Evolutionary conservation across 37 sponge, comb jelly and placozoan genomes (phyloP), one percentile per base, ranked within the genome.

Genomic region (Halisarca cf. caerulea): DNA sequence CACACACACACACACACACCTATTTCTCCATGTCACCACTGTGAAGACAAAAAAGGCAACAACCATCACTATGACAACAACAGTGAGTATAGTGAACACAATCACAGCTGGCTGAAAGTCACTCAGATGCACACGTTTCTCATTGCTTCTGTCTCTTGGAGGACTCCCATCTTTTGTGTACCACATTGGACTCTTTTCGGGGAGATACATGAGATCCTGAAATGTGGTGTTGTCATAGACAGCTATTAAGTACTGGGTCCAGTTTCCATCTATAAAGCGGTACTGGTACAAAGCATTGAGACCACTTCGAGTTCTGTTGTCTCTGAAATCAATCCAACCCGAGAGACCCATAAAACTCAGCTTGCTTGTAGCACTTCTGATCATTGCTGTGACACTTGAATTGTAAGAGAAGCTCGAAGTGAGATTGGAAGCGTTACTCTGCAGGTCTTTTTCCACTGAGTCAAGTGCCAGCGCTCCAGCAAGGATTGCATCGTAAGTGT

Each of bases 11-110:
- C 2, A 43, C 3, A 75, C 93, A 89, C 42, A 93, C 93, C 86
- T 86, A 59, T 75, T 89, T 36, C 69, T 36, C 0, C 86, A 44
- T 21, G 90, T 93, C 80, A 62, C 82, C 5, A 93, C 25, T 51
- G 89, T 89, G 79, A 93, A 93, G 45, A 89, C 45, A 30, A 93
- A 70, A 3, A 93, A 75, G 3, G 33, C 81, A 14, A 89, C 5
- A 51, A 81, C 70, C 21, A 93, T 58, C 5, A 89, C 27, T 0
- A 93, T 66, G 64, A 74, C 81, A 24, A 84, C 28, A 5, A 57
- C 45, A 27, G 71, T 73, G 38, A 93, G 30, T 1, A 83, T 47
- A 57, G 72, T 25, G 39, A 68, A 86, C 23, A 57, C 25, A 28
- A 51, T 30, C 24, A 93, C n/a, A 14, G 4, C 69, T 6, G 69